phyloP scores from a whole-genome alignment of 2,113 vertebrate species.

The Dipodomys stephensi region DNA sequence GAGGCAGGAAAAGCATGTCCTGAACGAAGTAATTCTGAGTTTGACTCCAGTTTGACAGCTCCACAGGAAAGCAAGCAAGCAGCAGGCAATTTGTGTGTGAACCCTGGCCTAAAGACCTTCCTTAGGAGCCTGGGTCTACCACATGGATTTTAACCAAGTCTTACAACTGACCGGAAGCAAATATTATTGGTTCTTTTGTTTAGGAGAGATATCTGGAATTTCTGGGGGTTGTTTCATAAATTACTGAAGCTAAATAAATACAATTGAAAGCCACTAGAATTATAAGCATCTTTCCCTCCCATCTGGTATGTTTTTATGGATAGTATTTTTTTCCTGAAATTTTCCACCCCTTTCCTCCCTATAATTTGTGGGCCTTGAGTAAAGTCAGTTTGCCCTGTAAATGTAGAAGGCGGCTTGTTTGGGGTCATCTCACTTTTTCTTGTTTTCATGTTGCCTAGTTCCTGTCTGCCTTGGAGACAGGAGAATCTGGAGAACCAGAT shows the following conservation, averaged over 20 bases:
- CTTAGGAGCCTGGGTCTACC: conserved; percentile 50
- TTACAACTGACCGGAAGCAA: conserved; percentile 76
- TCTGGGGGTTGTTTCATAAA: conserved; percentile 78
- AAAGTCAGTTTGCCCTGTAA: conserved; percentile 80
- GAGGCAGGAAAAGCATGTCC: conserved; percentile 6
- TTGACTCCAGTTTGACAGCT: not conserved
- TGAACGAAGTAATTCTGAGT: not conserved
- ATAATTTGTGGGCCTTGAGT: conserved; percentile 86
- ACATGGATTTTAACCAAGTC: conserved; percentile 63
- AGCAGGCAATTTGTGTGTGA: not conserved
- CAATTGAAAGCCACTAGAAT: conserved; percentile 65
- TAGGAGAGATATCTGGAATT: conserved; percentile 77
- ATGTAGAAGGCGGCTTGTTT: conserved; percentile 75
- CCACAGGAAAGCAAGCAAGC: not conserved
- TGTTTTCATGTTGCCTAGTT: conserved; percentile 64
- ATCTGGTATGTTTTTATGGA: conserved; percentile 67
- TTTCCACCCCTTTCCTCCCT: conserved; percentile 79
- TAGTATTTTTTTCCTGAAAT: conserved; percentile 73
- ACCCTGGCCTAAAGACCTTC: conserved; percentile 19
- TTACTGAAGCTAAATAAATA: conserved; percentile 71
- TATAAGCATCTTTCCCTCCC: conserved; percentile 39
- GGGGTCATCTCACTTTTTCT: conserved; percentile 71
- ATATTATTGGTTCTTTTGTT: conserved; percentile 77
- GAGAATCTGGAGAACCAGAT: not conserved
- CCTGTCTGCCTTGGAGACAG: conserved; percentile 55